A percentile compares a stretch with the other conserved stretches of the same genome.
These are phyloP conservation scores for Indicator indicator DNA, from an alignment of 2,113 vertebrate species.

Conservation along the genomic window DNA sequence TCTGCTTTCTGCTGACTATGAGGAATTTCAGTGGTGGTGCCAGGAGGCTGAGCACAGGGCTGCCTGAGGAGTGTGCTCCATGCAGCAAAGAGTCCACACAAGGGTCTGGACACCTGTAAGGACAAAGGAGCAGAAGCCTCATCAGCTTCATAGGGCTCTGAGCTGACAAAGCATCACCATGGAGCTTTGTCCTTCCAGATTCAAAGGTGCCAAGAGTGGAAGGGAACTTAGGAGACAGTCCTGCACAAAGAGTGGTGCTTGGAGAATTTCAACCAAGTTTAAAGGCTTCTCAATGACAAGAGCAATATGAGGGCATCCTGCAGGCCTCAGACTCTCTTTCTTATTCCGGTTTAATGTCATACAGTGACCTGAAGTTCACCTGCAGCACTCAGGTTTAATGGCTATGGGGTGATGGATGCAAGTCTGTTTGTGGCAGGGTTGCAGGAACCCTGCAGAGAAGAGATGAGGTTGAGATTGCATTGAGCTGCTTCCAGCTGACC, in stretches of 20 bases:
- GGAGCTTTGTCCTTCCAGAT: fast-evolving
- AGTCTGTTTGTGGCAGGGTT: not conserved
- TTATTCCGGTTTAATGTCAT: not conserved
- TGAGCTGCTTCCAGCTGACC: not conserved
- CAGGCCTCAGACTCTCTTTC: not conserved
- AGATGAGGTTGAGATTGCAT: not conserved
- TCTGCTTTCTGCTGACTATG: not conserved
- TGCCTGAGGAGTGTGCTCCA: not conserved
- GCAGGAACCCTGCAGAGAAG: not conserved
- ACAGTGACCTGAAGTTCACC: not conserved
- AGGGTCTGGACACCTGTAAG: not conserved
- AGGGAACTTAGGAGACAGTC: not conserved
- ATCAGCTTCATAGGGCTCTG: not conserved
- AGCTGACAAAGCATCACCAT: not conserved
- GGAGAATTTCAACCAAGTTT: not conserved
- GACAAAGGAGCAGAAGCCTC: not conserved
- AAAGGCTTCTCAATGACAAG: not conserved
- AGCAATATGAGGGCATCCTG: not conserved
- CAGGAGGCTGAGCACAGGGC: not conserved
- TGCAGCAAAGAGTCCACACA: not conserved
- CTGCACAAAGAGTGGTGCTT: not conserved
- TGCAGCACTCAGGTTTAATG: not conserved
- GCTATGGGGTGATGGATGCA: not conserved
- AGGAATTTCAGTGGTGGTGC: not conserved
- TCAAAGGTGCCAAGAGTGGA: not conserved